phyloP scores from a whole-genome alignment of 1,140 invertebrate genomes.

The Zaprionus ornatus region DNA sequence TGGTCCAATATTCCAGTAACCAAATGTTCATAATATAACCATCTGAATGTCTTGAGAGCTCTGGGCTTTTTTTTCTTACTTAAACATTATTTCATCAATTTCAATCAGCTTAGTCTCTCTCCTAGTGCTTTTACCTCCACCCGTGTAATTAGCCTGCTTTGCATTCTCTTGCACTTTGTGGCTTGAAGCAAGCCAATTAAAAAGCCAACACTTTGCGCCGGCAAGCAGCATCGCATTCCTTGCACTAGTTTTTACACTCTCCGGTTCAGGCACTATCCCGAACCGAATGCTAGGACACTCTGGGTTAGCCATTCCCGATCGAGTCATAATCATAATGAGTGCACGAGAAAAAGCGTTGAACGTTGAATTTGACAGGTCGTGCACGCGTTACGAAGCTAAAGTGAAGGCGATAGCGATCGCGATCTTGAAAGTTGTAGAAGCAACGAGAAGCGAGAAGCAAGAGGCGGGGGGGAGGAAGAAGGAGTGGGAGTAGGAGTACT shows the following conservation, averaged over 20 bases:
- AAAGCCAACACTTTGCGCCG: not conserved
- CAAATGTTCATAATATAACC: too few species aligned
- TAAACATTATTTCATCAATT: too few species aligned
- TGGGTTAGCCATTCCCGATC: not conserved
- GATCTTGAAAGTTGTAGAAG: slow-evolving; percentile 26
- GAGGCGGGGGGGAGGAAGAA: not conserved
- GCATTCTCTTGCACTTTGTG: slow-evolving; percentile 14
- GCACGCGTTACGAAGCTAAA: slow-evolving; percentile 62
- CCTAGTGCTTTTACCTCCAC: too few species aligned
- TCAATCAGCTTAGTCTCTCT: too few species aligned
- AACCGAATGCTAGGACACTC: not conserved
- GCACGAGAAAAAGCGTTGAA: slow-evolving; percentile 64
- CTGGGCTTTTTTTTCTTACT: too few species aligned
- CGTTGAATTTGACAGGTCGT: slow-evolving; percentile 73
- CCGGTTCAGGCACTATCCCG: not conserved
- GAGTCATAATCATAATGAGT: slow-evolving; percentile 80
- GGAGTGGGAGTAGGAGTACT: slow-evolving; percentile 7
- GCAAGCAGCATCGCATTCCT: slow-evolving; percentile 33
- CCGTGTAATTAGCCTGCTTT: slow-evolving; percentile 7
- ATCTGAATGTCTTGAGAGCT: too few species aligned
- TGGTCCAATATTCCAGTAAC: too few species aligned
- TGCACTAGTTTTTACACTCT: slow-evolving; percentile 58
- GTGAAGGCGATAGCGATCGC: slow-evolving; percentile 53
- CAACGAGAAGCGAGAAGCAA: not conserved
- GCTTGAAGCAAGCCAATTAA: not conserved